Evolutionary conservation across 2,113 vertebrate genomes (phyloP).

Genomic region (Silurus glanis): DNA sequence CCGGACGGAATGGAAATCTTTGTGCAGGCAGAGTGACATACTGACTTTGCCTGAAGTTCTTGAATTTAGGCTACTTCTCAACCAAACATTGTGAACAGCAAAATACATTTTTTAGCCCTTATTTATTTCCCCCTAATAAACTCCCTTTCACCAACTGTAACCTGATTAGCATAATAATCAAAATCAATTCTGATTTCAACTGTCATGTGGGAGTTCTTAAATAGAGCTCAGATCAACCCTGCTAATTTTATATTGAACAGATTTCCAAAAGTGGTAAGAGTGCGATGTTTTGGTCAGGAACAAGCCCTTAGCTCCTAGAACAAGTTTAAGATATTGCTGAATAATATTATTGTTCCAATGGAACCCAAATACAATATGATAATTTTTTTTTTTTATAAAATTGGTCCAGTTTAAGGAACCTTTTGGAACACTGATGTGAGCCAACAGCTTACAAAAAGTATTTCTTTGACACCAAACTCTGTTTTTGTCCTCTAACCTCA

Average conservation of each 20-base stretch:
- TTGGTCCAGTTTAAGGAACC: conserved; percentile 50
- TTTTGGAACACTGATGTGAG: conserved; percentile 46
- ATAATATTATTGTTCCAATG: conserved; percentile 20
- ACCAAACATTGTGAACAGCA: conserved; percentile 40
- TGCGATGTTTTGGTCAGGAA: conserved; percentile 38
- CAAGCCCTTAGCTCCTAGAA: conserved; percentile 28
- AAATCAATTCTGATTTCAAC: conserved; percentile 1
- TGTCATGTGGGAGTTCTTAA: conserved; percentile 10
- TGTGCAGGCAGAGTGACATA: conserved; percentile 24
- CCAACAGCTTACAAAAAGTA: conserved; percentile 42
- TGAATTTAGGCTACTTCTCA: conserved; percentile 42
- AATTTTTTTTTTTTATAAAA: conserved; percentile 50
- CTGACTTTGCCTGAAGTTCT: conserved; percentile 20
- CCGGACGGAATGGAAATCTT: not conserved
- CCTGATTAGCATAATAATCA: not conserved
- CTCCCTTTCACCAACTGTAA: conserved; percentile 13
- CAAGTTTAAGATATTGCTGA: conserved; percentile 24
- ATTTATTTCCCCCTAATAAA: conserved; percentile 51
- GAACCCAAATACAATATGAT: conserved; percentile 15
- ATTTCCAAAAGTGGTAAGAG: conserved; percentile 2
- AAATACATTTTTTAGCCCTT: conserved; percentile 54
- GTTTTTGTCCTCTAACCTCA: conserved; percentile 91
- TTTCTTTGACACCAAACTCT: conserved; percentile 69
- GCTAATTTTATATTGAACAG: conserved; percentile 11
- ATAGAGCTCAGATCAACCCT: not conserved